phyloP scores from a whole-genome alignment of 1,140 invertebrate species.

The Leptinotarsa defecta region DNA sequence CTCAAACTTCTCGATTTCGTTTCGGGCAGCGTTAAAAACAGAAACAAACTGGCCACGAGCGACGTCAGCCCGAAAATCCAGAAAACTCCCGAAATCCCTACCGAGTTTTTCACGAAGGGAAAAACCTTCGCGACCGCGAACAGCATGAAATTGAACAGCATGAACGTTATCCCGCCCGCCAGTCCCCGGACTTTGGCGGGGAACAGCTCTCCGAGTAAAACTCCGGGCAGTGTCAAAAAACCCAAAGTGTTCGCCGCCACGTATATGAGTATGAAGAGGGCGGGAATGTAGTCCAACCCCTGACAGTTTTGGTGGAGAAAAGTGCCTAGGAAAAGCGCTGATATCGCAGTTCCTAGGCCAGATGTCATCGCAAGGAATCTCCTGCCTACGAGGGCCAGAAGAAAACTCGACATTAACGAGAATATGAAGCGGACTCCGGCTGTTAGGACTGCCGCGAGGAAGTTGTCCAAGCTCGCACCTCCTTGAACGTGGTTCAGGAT shows the following conservation, averaged over 20 bases:
- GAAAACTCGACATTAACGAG: constrained; percentile 65
- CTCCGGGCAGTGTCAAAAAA: constrained; percentile 71
- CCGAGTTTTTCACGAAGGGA: constrained; percentile 62
- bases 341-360: constrained; percentile 65
- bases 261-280: constrained; percentile 64
- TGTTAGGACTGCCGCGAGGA: constrained; percentile 67
- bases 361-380: constrained; percentile 67
- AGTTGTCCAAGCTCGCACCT: constrained; percentile 54
- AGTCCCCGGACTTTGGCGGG: constrained; percentile 62
- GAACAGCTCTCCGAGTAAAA: constrained; percentile 73
- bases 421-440: constrained; percentile 67
- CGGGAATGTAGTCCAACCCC: constrained; percentile 56
- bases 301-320: constrained; percentile 58
- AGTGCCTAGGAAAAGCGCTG: constrained; percentile 63
- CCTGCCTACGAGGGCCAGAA: constrained; percentile 66
- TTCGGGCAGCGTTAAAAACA: constrained; percentile 78
- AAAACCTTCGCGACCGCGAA: constrained; percentile 78
- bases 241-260: constrained; percentile 72
- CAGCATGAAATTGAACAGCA: constrained; percentile 67
- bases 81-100: constrained; percentile 69
- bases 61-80: constrained; percentile 71
- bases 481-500: constrained; percentile 59
- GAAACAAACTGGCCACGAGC: constrained; percentile 64
- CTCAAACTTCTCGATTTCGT: constrained; percentile 78
- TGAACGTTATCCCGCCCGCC: constrained; percentile 70